Evolutionary conservation across 1,140 invertebrate genomes (phyloP), one percentile per base, ranked within the genome.

Genomic region (Probaryconus sp.): DNA sequence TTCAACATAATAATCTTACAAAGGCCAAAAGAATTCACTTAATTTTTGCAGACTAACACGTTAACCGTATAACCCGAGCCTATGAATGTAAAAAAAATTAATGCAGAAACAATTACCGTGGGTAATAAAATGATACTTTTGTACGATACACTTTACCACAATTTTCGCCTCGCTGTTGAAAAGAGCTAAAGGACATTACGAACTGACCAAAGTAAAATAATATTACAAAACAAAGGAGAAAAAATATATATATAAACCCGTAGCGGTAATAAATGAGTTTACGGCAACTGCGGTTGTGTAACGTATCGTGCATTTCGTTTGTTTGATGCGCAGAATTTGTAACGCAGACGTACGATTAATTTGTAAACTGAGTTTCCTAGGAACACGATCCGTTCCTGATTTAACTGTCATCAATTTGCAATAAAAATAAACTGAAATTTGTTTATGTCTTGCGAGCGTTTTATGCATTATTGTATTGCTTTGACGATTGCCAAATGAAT

Each of bases 241-340:
- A 64, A 64, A 56, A 45, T 14, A 14, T 28, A 31, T n/a, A 18
- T 30, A 37, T 68, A 60, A 67, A 76, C 55, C 65, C 67, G 42
- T 21, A 53, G 26, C 50, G 55, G 55, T 70, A 79, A 80, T 79
- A 70, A 78, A 69, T 76, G 53, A 58, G 40, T 55, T 47, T 50
- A 48, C 63, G 38, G 26, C 58, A 28, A 55, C 53, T 20, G 31
- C 51, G 60, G 13, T 58, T 21, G 16, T 53, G 35, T 70, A 68
- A 71, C 56, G 14, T 61, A 73, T 60, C 43, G 42, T 37, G 37
- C 53, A 21, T 50, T 70, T 60, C 60, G 14, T 63, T 63, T 40
- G 50, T 63, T 71, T 58, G 24, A 76, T 68, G 56, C 56, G 55
- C 45, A 68, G 31, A 63, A 76, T 76, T 58, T 63, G 61, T 63